These are phyloP conservation scores for Galagoides demidoff DNA, from an alignment of 2,797 vertebrate genomes.

Conservation along the genomic window DNA sequence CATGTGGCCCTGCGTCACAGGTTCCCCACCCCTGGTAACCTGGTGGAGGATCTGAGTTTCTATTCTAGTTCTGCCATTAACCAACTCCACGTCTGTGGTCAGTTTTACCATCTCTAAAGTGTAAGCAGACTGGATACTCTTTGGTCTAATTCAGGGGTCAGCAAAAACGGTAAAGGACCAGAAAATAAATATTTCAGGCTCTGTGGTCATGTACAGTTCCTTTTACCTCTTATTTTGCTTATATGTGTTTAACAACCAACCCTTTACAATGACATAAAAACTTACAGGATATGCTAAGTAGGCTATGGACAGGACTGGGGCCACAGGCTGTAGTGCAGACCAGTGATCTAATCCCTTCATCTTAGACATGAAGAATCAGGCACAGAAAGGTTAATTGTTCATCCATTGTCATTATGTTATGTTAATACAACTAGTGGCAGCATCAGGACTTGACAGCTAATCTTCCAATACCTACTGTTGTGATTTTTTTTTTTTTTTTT, in stretches of 20 bases:
- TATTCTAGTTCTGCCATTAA: not conserved
- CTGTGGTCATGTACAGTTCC: not conserved
- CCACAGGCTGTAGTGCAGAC: not conserved
- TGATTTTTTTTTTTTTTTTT: too few relatives aligned
- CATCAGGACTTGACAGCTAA: not conserved
- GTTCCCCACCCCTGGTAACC: too few relatives aligned
- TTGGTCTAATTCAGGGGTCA: not conserved
- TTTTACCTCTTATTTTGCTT: not conserved
- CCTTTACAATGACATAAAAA: not conserved
- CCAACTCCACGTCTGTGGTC: not conserved
- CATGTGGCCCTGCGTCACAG: too few relatives aligned
- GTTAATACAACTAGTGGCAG: not conserved
- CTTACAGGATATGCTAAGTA: not conserved
- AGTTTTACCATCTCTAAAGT: not conserved
- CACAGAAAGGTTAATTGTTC: not conserved
- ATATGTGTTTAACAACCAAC: not conserved
- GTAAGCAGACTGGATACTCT: not conserved
- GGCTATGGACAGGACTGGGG: not conserved
- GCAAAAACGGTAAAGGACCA: conserved; percentile 20
- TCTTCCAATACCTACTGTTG: not conserved
- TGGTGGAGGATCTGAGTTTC: not conserved
- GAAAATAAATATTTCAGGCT: conserved; percentile 10
- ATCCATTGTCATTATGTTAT: not conserved
- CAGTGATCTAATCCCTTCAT: not conserved
- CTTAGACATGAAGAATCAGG: not conserved